Percentiles rank a stretch among this genome's conserved stretches.
Conservation (phyloP, 2,797 vertebrate species). For the Enteromius viviparus region DNA sequence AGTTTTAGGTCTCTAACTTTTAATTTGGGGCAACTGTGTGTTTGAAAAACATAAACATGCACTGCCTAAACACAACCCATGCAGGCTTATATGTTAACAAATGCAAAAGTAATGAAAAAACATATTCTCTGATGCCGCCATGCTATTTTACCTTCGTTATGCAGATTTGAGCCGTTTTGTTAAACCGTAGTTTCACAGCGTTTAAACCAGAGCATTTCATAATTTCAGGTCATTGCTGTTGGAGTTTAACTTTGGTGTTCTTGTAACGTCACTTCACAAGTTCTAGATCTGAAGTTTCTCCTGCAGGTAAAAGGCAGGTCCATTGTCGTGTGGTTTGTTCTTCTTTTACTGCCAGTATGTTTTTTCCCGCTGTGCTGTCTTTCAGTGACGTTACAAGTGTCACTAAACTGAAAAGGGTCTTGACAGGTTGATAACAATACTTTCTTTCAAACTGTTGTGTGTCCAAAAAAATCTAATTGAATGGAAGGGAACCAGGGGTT, state of each 20-base stretch:
- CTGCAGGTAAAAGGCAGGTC: constrained; percentile 4
- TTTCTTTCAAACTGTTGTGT: constrained; percentile 25
- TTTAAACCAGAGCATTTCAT: no score
- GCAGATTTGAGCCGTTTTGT: no score
- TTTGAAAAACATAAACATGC: not conserved
- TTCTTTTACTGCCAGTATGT: not conserved
- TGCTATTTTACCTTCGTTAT: no score
- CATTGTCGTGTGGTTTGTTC: not conserved
- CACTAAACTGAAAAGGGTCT: constrained; percentile 32
- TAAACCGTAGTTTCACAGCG: no score
- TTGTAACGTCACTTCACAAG: not conserved
- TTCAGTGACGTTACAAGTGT: constrained; percentile 13
- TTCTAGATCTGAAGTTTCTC: not conserved
- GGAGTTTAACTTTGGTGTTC: not conserved
- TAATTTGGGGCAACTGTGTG: not conserved
- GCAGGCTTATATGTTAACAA: no score
- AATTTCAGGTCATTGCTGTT: not conserved
- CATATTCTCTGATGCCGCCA: no score
- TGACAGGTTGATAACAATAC: constrained; percentile 51
- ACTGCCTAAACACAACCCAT: not conserved
- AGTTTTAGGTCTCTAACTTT: not conserved
- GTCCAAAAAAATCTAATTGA: constrained; percentile 19
- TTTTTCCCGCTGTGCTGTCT: not conserved
- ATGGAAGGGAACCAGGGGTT: constrained; percentile 2
- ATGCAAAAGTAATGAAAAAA: no score